Conservation (phyloP, 2,797 vertebrate genomes). For the Platyrinchus mystaceus region DNA sequence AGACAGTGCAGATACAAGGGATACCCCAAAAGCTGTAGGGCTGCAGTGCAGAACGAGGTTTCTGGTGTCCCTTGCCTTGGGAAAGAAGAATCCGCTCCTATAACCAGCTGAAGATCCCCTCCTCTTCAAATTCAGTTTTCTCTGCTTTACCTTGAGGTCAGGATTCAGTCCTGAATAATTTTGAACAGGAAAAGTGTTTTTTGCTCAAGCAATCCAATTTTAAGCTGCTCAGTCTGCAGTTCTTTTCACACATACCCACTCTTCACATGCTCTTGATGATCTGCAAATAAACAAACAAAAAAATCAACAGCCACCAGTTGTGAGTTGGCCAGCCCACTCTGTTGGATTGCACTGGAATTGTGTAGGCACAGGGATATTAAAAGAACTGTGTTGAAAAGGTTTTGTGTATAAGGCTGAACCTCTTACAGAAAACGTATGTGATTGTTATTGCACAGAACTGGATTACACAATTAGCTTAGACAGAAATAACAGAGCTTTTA, state of each 20-base stretch:
- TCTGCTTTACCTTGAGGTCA: slow-evolving; percentile 48
- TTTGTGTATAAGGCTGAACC: slow-evolving; percentile 61
- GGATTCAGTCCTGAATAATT: slow-evolving; percentile 53
- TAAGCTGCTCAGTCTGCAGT: slow-evolving; percentile 71
- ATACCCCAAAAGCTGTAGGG: not conserved
- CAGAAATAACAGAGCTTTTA: slow-evolving; percentile 39
- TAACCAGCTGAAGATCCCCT: not conserved
- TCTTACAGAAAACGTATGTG: slow-evolving; percentile 66
- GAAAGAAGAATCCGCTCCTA: not conserved
- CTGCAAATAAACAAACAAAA: slow-evolving; percentile 75
- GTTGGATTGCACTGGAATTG: slow-evolving; percentile 69
- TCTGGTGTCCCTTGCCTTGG: not conserved
- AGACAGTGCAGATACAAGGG: not conserved
- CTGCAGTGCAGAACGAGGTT: not conserved
- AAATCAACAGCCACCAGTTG: slow-evolving; percentile 73
- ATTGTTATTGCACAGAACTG: slow-evolving; percentile 52
- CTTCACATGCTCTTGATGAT: slow-evolving; percentile 75
- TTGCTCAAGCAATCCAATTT: slow-evolving; percentile 65
- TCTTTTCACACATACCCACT: slow-evolving; percentile 75
- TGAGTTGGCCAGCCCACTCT: slow-evolving; percentile 67
- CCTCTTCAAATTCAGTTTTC: not conserved
- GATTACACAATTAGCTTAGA: slow-evolving; percentile 48
- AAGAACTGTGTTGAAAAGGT: slow-evolving; percentile 68
- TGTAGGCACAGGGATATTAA: slow-evolving; percentile 69
- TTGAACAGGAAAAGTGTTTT: slow-evolving; percentile 36